Percentiles rank a stretch among this genome's conserved stretches.
These are phyloP conservation scores for Cephus rjabovi DNA, from an alignment of 2,888 invertebrate species.

Conservation along the genomic window DNA sequence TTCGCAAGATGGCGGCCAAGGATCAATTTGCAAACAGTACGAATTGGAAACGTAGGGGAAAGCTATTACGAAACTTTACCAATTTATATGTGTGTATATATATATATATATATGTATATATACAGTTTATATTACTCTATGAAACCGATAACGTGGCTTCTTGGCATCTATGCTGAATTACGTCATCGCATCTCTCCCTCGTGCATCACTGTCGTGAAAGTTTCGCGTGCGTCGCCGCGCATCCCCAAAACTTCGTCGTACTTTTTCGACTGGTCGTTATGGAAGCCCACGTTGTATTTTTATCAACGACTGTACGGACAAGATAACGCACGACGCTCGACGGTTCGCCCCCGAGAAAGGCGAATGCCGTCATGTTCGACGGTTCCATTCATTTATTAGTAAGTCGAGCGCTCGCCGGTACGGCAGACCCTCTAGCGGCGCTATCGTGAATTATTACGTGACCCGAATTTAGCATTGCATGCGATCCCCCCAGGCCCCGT, in stretches of 20 bases:
- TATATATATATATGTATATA: not conserved
- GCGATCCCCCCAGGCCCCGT: conserved; percentile 20
- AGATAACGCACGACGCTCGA: not conserved
- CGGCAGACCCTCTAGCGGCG: conserved; percentile 34
- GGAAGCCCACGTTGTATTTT: not conserved
- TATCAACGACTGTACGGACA: not conserved
- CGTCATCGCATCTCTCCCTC: not conserved
- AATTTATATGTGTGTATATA: no score
- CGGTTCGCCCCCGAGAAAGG: not conserved
- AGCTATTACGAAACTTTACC: not conserved
- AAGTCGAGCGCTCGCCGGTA: conserved; percentile 16
- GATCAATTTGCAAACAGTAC: not conserved
- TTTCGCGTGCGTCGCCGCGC: not conserved
- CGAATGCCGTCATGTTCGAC: not conserved
- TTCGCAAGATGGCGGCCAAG: not conserved
- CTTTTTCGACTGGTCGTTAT: not conserved
- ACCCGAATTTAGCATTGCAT: conserved; percentile 51
- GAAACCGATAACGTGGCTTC: not conserved
- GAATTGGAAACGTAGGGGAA: not conserved
- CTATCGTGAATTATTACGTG: conserved; percentile 56
- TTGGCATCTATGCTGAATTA: not conserved
- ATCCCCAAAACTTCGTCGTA: not conserved
- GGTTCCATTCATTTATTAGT: conserved; percentile 36
- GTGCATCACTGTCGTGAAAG: not conserved
- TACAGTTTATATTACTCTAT: not conserved